Conservation (phyloP, 2,888 invertebrate species). For the Malacosoma neustria region DNA sequence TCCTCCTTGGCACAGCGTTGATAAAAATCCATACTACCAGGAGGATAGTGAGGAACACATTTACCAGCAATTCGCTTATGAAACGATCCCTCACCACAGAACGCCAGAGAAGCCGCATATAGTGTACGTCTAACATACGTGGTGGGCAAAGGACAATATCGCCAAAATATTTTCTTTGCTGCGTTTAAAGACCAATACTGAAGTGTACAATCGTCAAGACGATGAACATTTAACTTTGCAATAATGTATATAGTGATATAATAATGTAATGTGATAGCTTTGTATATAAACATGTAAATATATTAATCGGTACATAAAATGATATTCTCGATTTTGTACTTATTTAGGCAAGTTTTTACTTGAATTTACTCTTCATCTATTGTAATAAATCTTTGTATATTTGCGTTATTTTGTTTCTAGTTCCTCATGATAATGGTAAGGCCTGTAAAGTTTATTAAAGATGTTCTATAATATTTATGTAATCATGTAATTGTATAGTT, state of each 20-base stretch:
- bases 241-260: slow-evolving; percentile 72
- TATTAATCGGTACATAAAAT: slow-evolving; percentile 49
- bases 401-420: slow-evolving; percentile 44
- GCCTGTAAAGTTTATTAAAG: slow-evolving; percentile 42
- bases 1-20: slow-evolving; percentile 69
- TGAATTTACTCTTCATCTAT: slow-evolving; percentile 22
- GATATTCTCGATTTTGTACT: slow-evolving; percentile 62
- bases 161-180: slow-evolving; percentile 48
- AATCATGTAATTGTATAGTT: slow-evolving; percentile 51
- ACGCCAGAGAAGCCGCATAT: slow-evolving; percentile 75
- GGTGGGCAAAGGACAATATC: slow-evolving; percentile 56
- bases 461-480: slow-evolving; percentile 39
- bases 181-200: slow-evolving; percentile 37
- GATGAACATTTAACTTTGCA: slow-evolving; percentile 51
- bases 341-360: slow-evolving; percentile 46
- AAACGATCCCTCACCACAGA: slow-evolving; percentile 68
- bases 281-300: slow-evolving; percentile 70
- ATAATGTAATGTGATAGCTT: slow-evolving; percentile 72
- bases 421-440: slow-evolving; percentile 45
- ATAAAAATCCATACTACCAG: slow-evolving; percentile 64
- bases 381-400: slow-evolving; percentile 31
- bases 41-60: slow-evolving; percentile 69
- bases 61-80: slow-evolving; percentile 70
- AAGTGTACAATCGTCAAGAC: slow-evolving; percentile 41
- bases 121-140: slow-evolving; percentile 75